Percentiles rank a stretch among this genome's conserved stretches.
Conservation (phyloP, 2,113 vertebrate species). For the Pseudorasbora parva region DNA sequence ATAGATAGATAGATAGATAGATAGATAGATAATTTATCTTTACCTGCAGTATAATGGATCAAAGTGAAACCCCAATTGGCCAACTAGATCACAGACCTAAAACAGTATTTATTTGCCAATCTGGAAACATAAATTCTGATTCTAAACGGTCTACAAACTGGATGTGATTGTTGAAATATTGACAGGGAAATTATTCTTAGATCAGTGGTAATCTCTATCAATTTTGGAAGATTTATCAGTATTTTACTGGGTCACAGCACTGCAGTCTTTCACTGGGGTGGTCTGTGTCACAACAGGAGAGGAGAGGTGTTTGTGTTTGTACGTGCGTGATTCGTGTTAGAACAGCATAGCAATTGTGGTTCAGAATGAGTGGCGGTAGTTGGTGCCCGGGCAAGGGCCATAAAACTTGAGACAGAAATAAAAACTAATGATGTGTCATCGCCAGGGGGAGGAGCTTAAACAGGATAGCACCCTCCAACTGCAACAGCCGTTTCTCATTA, state of each 20-base stretch:
- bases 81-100: background rate
- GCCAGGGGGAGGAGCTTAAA: conserved; percentile 72
- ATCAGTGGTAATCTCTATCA: background rate
- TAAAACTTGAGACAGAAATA: conserved; percentile 78
- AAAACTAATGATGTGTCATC: conserved; percentile 81
- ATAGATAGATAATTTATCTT: background rate
- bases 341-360: conserved; percentile 50
- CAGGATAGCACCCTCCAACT: conserved; percentile 64
- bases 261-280: background rate
- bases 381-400: conserved; percentile 65
- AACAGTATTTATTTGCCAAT: background rate
- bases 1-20: too few relatives aligned
- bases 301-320: conserved; percentile 49
- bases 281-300: conserved; percentile 5
- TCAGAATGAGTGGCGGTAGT: conserved; percentile 63
- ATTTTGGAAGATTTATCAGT: background rate
- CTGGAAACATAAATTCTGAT: too few relatives aligned
- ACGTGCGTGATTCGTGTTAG: conserved; percentile 40
- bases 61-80: background rate
- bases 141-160: too few relatives aligned
- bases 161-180: background rate
- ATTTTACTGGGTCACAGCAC: background rate
- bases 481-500: conserved; percentile 81
- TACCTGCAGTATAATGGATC: background rate
- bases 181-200: background rate